Evolutionary conservation across 2,797 vertebrate genomes (phyloP).

Genomic region (Pipistrellus pygmaeus): DNA sequence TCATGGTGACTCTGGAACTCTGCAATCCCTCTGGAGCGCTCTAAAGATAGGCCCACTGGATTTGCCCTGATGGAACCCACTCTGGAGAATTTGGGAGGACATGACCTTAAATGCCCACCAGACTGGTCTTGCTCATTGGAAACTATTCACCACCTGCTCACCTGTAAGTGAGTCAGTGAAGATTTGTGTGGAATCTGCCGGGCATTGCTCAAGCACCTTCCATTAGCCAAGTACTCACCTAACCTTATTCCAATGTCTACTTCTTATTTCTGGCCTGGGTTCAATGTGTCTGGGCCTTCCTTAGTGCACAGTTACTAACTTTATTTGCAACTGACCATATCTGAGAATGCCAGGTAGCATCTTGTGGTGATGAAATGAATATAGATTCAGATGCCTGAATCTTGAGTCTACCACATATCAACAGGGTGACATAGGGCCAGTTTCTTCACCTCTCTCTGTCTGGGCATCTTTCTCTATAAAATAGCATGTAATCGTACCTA

Average conservation of each 20-base stretch:
- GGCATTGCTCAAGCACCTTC: neutral
- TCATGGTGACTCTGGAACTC: neutral
- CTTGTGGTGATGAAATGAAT: neutral
- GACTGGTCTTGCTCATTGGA: neutral
- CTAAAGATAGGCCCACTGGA: neutral
- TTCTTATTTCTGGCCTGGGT: neutral
- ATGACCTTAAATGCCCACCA: neutral
- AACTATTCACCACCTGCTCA: neutral
- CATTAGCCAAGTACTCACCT: neutral
- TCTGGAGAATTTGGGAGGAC: neutral
- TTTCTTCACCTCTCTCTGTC: neutral
- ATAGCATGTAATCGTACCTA: neutral
- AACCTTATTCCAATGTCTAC: neutral
- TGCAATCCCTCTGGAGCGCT: neutral
- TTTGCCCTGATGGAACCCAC: neutral
- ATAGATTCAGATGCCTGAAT: neutral
- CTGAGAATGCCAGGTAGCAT: neutral
- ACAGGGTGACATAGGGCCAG: neutral
- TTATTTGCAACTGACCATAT: neutral
- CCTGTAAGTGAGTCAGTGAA: neutral
- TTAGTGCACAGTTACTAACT: neutral
- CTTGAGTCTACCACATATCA: neutral
- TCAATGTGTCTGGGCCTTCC: neutral
- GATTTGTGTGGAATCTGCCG: neutral
- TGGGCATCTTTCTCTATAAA: constrained; percentile 22